Percentiles rank a stretch among this genome's conserved stretches.
Evolutionary conservation across 2,113 vertebrate genomes (phyloP).

Genomic region (Tapirus terrestris): DNA sequence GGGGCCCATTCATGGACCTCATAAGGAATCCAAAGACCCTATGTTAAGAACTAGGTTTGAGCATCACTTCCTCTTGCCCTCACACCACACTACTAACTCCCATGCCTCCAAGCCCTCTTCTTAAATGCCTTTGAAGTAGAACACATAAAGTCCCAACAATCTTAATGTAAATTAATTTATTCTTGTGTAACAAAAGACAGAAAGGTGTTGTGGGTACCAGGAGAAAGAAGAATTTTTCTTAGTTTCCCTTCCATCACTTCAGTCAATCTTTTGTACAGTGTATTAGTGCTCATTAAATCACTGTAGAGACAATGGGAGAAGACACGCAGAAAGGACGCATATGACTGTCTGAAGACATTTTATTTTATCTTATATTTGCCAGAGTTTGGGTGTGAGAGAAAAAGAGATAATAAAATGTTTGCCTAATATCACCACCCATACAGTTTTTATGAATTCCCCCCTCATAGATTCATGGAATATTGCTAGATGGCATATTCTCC

Average conservation of each 20-base stretch:
- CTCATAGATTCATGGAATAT: constrained; percentile 18
- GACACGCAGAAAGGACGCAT: background rate
- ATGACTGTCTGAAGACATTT: background rate
- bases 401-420: background rate
- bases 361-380: background rate
- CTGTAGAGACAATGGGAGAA: background rate
- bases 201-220: background rate
- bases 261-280: background rate
- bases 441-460: background rate
- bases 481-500: background rate
- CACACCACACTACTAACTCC: background rate
- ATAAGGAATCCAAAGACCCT: background rate
- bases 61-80: background rate
- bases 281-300: constrained; percentile 8
- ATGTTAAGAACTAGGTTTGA: background rate
- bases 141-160: background rate
- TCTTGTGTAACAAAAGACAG: background rate
- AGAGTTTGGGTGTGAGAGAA: background rate
- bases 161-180: constrained; percentile 37
- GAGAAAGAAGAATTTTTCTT: background rate
- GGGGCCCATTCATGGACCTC: background rate
- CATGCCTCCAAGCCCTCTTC: background rate
- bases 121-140: constrained; percentile 18
- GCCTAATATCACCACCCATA: background rate
- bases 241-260: background rate